A percentile compares a stretch with the other conserved stretches of the same genome.
These are phyloP conservation scores for Drosophila affinis DNA, from an alignment of 2,888 invertebrate genomes.

Conservation along the genomic window DNA sequence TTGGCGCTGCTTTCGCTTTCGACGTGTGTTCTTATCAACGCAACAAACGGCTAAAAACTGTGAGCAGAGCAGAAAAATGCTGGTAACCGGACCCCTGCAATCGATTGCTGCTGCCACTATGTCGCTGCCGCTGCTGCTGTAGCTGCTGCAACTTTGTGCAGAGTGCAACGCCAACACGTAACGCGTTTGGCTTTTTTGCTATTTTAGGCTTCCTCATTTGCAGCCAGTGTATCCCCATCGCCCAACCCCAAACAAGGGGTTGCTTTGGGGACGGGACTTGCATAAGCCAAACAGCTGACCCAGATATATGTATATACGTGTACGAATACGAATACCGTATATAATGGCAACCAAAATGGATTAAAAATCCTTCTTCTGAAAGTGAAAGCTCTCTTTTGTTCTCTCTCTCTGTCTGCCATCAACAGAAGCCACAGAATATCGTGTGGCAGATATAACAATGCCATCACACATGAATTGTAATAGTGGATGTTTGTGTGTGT, in stretches of 20 bases:
- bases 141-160: conserved; percentile 68
- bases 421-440: background rate
- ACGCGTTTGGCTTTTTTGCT: conserved; percentile 48
- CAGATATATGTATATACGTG: conserved; percentile 36
- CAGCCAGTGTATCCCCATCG: conserved; percentile 49
- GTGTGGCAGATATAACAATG: conserved; percentile 12
- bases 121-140: conserved; percentile 7
- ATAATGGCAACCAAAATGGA: conserved; percentile 32
- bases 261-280: conserved; percentile 12
- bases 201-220: conserved; percentile 78
- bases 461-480: background rate
- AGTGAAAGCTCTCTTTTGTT: conserved; percentile 48
- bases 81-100: conserved; percentile 53
- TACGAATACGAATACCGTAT: conserved; percentile 10
- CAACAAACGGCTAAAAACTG: conserved; percentile 73
- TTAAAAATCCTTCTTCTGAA: conserved; percentile 34
- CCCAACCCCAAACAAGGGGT: conserved; percentile 23
- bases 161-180: conserved; percentile 58
- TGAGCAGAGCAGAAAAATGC: conserved; percentile 48
- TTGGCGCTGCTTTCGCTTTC: conserved; percentile 34
- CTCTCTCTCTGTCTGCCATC: background rate
- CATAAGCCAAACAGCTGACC: conserved; percentile 44
- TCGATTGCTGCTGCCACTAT: conserved; percentile 37
- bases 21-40: conserved; percentile 65
- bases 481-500: background rate